Evolutionary conservation across 2,888 invertebrate species (phyloP).

Genomic region (Drosophila recens): DNA sequence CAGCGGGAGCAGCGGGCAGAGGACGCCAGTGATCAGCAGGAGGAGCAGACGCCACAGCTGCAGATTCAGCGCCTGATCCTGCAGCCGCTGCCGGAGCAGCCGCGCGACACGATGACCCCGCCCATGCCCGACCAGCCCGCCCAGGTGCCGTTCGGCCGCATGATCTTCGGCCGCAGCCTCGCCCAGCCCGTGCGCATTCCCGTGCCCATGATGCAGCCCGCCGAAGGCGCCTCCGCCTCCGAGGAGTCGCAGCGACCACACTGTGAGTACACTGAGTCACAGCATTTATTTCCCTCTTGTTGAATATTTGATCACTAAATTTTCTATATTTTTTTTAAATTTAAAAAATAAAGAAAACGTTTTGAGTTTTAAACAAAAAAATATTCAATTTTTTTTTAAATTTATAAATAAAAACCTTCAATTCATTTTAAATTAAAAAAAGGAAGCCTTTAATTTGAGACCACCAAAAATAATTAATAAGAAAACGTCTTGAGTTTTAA

Average conservation of each 20-base stretch:
- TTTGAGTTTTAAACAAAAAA: too few species aligned
- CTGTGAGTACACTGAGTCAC: conserved; percentile 87
- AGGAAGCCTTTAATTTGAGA: too few species aligned
- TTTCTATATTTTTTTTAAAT: too few species aligned
- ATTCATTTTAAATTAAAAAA: too few species aligned
- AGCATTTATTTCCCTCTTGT: too few species aligned
- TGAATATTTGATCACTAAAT: too few species aligned
- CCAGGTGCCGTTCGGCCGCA: conserved; percentile 84
- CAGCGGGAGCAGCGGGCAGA: conserved; percentile 55
- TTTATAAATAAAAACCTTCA: too few species aligned
- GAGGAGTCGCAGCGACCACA: conserved; percentile 89
- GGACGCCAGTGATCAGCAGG: conserved; percentile 70
- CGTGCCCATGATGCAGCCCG: conserved; percentile 87
- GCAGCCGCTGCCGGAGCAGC: conserved; percentile 84
- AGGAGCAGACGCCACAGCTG: conserved; percentile 81
- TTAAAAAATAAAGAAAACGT: too few species aligned
- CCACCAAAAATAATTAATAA: too few species aligned
- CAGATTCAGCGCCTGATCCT: conserved; percentile 82
- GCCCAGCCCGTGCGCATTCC: conserved; percentile 86
- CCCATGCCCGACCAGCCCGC: conserved; percentile 84
- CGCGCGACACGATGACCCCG: conserved; percentile 84
- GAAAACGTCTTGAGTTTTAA: too few species aligned
- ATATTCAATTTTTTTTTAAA: too few species aligned
- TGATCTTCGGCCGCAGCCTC: conserved; percentile 85
- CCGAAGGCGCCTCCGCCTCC: conserved; percentile 84